Conservation (phyloP, 2,113 vertebrate genomes). For the Ceyx melanurus region DNA sequence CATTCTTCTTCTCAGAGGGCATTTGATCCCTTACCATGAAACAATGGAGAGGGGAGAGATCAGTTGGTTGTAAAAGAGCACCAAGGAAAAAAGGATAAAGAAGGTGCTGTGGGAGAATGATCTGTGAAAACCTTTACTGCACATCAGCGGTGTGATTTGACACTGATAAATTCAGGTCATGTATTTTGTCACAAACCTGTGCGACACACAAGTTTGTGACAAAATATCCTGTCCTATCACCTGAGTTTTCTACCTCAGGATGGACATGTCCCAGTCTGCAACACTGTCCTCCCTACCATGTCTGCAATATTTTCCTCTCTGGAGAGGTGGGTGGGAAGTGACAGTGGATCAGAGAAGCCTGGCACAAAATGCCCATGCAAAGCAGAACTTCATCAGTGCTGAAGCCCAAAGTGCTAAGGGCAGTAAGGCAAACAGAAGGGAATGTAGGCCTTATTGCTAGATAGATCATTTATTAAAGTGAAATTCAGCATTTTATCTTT, state of each 20-base stretch:
- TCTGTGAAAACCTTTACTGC: neutral
- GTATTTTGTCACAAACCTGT: neutral
- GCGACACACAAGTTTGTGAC: neutral
- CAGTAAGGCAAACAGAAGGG: slow-evolving; percentile 18
- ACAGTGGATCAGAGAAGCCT: neutral
- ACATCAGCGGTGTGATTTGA: neutral
- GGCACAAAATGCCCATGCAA: neutral
- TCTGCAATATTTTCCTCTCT: neutral
- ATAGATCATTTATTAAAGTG: slow-evolving; percentile 79
- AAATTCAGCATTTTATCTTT: slow-evolving; percentile 68
- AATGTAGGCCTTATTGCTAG: slow-evolving; percentile 57
- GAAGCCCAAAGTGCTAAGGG: neutral
- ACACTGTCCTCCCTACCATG: neutral
- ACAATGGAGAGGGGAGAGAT: rapidly evolving
- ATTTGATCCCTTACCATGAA: neutral
- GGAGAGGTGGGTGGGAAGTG: neutral
- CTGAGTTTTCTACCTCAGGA: neutral
- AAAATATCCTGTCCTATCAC: neutral
- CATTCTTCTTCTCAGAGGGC: neutral
- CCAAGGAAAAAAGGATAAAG: neutral
- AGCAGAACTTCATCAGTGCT: neutral
- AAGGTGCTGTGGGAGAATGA: neutral
- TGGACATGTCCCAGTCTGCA: neutral
- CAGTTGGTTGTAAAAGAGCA: neutral
- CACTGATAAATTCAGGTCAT: neutral